Conservation (phyloP, 2,888 invertebrate genomes). For the Acanthoscelides obtectus region DNA sequence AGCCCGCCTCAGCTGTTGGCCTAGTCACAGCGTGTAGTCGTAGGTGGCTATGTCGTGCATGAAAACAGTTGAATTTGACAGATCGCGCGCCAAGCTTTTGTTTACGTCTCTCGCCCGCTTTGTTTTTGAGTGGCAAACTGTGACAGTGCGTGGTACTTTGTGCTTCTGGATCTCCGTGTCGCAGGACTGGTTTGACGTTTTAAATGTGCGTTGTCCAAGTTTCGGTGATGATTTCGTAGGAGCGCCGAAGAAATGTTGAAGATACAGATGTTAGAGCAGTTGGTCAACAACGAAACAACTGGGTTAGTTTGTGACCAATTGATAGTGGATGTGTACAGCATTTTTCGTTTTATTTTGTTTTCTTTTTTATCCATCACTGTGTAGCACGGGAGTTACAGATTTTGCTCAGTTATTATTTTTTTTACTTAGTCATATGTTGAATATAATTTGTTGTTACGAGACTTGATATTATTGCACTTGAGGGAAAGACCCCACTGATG, state of each 20-base stretch:
- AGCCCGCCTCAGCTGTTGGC: background rate
- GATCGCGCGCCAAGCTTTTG: background rate
- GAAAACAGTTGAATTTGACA: background rate
- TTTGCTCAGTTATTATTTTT: no score
- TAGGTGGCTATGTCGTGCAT: background rate
- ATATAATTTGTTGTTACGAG: no score
- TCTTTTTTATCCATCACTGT: background rate
- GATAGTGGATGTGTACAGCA: no score
- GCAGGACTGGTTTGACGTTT: background rate
- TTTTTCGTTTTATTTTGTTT: background rate
- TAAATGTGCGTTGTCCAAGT: background rate
- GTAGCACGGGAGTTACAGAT: no score
- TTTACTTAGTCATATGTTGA: no score
- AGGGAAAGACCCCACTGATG: no score
- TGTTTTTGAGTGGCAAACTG: background rate
- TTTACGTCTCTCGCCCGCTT: background rate
- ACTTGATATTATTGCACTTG: no score
- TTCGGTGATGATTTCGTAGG: background rate
- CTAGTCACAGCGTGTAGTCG: background rate
- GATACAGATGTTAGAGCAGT: conserved; percentile 72
- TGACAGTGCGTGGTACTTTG: no score
- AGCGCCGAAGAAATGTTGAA: conserved; percentile 56
- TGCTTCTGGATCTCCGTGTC: background rate
- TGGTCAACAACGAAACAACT: conserved; percentile 59
- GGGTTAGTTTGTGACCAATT: conserved; percentile 39